Percentiles rank a stretch among this genome's conserved stretches.
Evolutionary conservation across 2,113 vertebrate genomes (phyloP).

Genomic region (Acanthochromis polyacanthus): DNA sequence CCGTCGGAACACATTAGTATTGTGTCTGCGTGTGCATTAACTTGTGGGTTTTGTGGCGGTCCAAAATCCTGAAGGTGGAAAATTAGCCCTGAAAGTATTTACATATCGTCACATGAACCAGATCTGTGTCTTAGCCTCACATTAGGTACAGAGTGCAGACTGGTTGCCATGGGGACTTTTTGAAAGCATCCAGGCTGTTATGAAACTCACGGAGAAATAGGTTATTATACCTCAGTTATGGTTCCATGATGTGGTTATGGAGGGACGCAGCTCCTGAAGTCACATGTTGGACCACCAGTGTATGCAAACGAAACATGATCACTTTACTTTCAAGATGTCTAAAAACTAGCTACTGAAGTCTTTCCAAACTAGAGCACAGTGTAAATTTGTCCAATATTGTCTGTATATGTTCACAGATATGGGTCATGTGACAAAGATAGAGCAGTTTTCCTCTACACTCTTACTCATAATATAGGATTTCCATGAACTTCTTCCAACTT

Average conservation of each 20-base stretch:
- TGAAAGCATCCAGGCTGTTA: slow-evolving; percentile 61
- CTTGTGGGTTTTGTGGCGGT: slow-evolving; percentile 36
- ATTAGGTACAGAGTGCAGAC: slow-evolving; percentile 45
- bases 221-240: slow-evolving; percentile 57
- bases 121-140: slow-evolving; percentile 58
- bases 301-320: slow-evolving; percentile 10
- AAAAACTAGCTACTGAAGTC: too few relatives aligned
- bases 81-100: slow-evolving; percentile 68
- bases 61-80: slow-evolving; percentile 73
- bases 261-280: slow-evolving; percentile 32
- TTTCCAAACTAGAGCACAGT: too few relatives aligned
- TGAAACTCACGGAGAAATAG: slow-evolving; percentile 50
- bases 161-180: slow-evolving; percentile 48
- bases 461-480: background rate
- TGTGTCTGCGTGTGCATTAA: slow-evolving; percentile 34
- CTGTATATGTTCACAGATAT: background rate
- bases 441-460: background rate
- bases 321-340: background rate
- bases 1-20: slow-evolving; percentile 72
- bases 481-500: background rate
- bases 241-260: slow-evolving; percentile 58
- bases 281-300: background rate
- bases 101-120: slow-evolving; percentile 60
- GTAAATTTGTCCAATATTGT: too few relatives aligned
- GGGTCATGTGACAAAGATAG: background rate